Base-by-base conservation (phyloP, 2,888 invertebrate species). In the Phengaris alcon region DNA sequence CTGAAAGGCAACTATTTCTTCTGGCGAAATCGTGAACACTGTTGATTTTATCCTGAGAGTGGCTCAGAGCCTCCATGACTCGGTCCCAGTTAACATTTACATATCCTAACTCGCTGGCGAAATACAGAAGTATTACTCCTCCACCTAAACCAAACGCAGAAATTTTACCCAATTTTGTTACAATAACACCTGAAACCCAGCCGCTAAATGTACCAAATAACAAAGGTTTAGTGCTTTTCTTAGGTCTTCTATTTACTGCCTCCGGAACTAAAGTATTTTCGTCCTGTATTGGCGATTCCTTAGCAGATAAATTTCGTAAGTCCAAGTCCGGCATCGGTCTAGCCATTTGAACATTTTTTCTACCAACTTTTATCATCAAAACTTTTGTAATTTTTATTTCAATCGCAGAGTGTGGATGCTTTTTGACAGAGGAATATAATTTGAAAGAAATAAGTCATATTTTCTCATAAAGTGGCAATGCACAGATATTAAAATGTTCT, bases 61-160 rank as follows among this genome's bases (percentile, higher is more conserved):
- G 95, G 76, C 96, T 96, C 0, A 97, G 94, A 75, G 97, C 95
- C 79, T 95, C 96, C 80, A 95, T 95, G 3, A 98, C 93, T 86
- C 96, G 95, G 59, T 96, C 96, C 98, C 98, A 98, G 88, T 98
- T 97, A 75, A 97, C 95, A 80, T 96, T 95, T 7, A 99, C 96
- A 82, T 97, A 97, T 3, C 98, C 98, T 80, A 97, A 95, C 82
- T 98, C 97, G 78, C 96, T 96, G 0, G 98, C 98, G 70, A 98
- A 94, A 93, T 98, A 97, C 54, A 98, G 90, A 13, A 98, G 90
- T 75, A 99, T 95, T 44, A 98, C 95, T 46, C 98, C 96, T 9
- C 98, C 97, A 55, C 98, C 98, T 59, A 98, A 91, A 0, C 98
- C 97, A 76, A 97, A 95, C 0, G 98, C 98, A 0, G 97, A 97